Evolutionary conservation across 1,140 invertebrate species (phyloP).

Genomic region (Chionoecetes opilio): DNA sequence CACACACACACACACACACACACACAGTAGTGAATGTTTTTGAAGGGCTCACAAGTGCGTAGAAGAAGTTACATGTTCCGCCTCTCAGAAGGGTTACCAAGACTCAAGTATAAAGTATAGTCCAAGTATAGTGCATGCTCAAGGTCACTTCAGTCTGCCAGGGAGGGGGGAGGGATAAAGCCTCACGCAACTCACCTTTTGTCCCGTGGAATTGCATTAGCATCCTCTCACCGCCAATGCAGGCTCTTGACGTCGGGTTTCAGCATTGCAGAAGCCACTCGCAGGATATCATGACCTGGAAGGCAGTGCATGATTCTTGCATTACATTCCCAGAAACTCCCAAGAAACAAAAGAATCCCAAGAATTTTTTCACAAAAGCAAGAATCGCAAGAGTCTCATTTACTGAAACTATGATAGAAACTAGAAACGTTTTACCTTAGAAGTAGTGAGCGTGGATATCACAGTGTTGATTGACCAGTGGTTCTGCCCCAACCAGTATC

Average conservation of each 20-base stretch:
- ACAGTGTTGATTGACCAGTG: not conserved
- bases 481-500: not conserved
- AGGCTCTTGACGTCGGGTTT: not conserved
- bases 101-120: too few species aligned
- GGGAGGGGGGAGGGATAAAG: not conserved
- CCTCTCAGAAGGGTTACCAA: not conserved
- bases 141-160: not conserved
- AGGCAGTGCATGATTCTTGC: not conserved
- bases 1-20: constrained; percentile 34
- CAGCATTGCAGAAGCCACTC: not conserved
- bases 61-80: not conserved
- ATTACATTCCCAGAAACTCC: not conserved
- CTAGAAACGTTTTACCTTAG: not conserved
- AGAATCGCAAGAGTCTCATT: too few species aligned
- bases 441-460: not conserved
- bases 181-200: not conserved
- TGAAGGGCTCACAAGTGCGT: not conserved
- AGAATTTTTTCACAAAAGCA: too few species aligned
- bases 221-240: constrained; percentile 2
- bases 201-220: constrained; percentile 8
- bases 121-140: not conserved
- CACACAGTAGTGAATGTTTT: not conserved
- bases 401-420: not conserved
- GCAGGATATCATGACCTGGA: not conserved
- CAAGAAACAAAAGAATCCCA: too few species aligned